Evolutionary conservation across 2,888 invertebrate genomes (phyloP), one percentile per base, ranked within the genome.

Genomic region (Blomia tropicalis): DNA sequence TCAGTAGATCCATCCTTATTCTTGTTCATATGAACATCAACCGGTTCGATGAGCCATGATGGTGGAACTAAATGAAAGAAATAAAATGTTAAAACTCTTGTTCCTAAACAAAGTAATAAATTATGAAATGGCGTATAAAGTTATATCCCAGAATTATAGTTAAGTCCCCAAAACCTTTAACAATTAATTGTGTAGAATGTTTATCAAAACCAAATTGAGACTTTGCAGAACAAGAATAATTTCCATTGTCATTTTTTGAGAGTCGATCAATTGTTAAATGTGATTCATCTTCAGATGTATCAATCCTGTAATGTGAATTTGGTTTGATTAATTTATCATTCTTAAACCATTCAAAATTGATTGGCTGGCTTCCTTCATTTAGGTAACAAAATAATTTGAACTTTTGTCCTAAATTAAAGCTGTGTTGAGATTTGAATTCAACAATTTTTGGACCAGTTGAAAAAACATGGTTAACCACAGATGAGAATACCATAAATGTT

Each of bases 41-140:
- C 43, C 4, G 67, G 67, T 30, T 62, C 62, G 54, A 62, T 59
- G 4, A 63, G 11, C 67, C 67, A 67, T 36, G 59, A 62, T 1
- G 67, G 66, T 5, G 67, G 63, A 19, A 64, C 67, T 68, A 41
- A 27, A 53, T 41, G 43, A n/a, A n/a, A n/a, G n/a, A n/a, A n/a
- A n/a, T n/a, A n/a, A n/a, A n/a, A n/a, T n/a, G n/a, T n/a, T n/a
- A n/a, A n/a, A n/a, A n/a, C n/a, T n/a, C n/a, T n/a, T n/a, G n/a
- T n/a, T n/a, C n/a, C n/a, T n/a, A n/a, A n/a, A n/a, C n/a, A n/a
- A n/a, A n/a, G n/a, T n/a, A n/a, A n/a, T n/a, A n/a, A n/a, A n/a
- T n/a, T n/a, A n/a, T n/a, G n/a, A n/a, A n/a, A n/a, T n/a, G n/a
- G n/a, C n/a, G n/a, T n/a, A n/a, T n/a, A n/a, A n/a, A n/a, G n/a